A percentile compares a stretch with the other conserved stretches of the same genome.
These are phyloP conservation scores for Gadus chalcogrammus DNA, from an alignment of 2,113 vertebrate genomes.

Conservation along the genomic window DNA sequence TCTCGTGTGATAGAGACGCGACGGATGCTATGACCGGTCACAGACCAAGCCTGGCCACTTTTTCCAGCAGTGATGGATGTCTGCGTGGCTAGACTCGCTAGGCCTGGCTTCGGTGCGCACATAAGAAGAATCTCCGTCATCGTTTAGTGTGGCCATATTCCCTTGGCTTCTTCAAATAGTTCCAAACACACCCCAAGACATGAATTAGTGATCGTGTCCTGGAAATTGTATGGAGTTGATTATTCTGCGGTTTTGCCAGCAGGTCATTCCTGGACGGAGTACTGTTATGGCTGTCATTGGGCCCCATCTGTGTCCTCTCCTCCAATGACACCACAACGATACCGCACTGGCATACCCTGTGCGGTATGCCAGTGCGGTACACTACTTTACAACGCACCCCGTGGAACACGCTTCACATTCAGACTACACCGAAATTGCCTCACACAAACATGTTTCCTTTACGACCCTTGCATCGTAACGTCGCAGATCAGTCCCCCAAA, in stretches of 20 bases:
- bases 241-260: slow-evolving; percentile 41
- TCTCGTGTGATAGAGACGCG: too few species aligned
- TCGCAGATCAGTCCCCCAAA: background rate
- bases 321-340: slow-evolving; percentile 47
- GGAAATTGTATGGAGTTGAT: slow-evolving; percentile 40
- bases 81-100: too few species aligned
- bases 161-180: too few species aligned
- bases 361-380: slow-evolving; percentile 29
- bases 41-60: too few species aligned
- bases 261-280: slow-evolving; percentile 52
- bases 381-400: background rate
- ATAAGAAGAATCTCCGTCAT: too few species aligned
- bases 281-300: slow-evolving; percentile 42
- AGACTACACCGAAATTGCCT: background rate
- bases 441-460: background rate
- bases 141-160: too few species aligned
- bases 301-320: slow-evolving; percentile 55
- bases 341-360: slow-evolving; percentile 32
- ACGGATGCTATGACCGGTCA: too few species aligned
- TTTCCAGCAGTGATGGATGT: too few species aligned
- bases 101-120: too few species aligned
- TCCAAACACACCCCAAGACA: background rate
- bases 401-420: background rate
- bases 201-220: slow-evolving; percentile 16
- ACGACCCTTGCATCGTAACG: slow-evolving; percentile 7